phyloP scores from a whole-genome alignment of 1,140 invertebrate species.

The Brachionus paranguensis region DNA sequence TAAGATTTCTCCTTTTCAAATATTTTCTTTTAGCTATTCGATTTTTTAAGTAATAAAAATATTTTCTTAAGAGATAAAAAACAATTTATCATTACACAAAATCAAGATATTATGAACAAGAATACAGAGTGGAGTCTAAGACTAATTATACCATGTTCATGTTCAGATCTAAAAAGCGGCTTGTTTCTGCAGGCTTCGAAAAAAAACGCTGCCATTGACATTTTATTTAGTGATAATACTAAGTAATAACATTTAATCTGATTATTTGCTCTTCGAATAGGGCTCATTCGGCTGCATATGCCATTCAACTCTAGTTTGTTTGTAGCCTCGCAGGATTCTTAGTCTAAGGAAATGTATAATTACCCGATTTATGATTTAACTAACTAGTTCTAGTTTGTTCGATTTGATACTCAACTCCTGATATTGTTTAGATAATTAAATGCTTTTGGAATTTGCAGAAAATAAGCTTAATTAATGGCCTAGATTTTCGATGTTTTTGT shows the following conservation, averaged over 20 bases:
- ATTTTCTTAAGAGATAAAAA: not conserved
- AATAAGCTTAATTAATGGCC: not conserved
- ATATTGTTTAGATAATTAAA: not conserved
- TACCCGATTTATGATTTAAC: not conserved
- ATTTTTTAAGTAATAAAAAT: not conserved
- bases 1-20: not conserved
- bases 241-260: not conserved
- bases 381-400: not conserved
- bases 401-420: not conserved
- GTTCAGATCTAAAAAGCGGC: not conserved
- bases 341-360: not conserved
- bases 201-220: not conserved
- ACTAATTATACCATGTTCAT: not conserved
- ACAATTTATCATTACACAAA: not conserved
- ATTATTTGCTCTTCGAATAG: not conserved
- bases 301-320: not conserved
- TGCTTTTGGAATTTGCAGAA: not conserved
- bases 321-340: not conserved
- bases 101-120: not conserved
- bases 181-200: not conserved
- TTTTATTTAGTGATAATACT: not conserved
- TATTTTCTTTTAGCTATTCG: conserved; percentile 1
- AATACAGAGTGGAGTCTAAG: not conserved
- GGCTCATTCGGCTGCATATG: not conserved
- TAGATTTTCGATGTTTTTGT: not conserved